Evolutionary conservation across 2,113 vertebrate genomes (phyloP).

Genomic region (Podarcis raffonei): DNA sequence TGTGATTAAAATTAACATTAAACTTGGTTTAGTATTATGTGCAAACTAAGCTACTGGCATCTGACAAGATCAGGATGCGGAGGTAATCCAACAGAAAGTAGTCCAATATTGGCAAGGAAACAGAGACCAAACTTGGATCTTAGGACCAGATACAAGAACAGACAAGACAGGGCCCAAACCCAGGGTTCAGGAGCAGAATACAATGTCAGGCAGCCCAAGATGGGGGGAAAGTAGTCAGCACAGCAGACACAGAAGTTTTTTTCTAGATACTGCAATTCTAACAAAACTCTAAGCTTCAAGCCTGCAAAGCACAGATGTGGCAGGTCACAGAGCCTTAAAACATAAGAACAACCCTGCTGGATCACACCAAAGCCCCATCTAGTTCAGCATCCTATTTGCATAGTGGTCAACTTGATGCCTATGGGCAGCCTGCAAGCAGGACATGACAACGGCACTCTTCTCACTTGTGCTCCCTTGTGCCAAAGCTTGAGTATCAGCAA

Average conservation of each 20-base stretch:
- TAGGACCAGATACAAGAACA: background rate
- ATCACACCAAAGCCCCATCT: background rate
- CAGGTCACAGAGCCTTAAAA: too few relatives aligned
- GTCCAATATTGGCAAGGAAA: background rate
- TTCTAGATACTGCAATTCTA: background rate
- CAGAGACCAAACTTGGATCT: background rate
- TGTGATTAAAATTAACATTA: too few relatives aligned
- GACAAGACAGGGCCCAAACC: background rate
- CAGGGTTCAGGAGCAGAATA: background rate
- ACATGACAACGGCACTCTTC: too few relatives aligned
- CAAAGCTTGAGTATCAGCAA: background rate
- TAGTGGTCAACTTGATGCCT: background rate
- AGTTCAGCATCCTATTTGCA: background rate
- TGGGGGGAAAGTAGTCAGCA: background rate
- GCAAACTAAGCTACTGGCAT: too few relatives aligned
- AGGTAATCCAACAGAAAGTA: background rate
- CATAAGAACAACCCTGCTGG: background rate
- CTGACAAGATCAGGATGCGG: too few relatives aligned
- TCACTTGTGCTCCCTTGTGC: too few relatives aligned
- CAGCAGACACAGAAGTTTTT: background rate
- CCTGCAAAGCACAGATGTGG: background rate
- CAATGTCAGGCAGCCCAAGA: background rate
- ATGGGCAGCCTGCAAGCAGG: background rate
- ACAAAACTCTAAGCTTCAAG: background rate
- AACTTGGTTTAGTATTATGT: too few relatives aligned